Base-by-base conservation (phyloP, 1,140 invertebrate species). In the Ooceraea biroi region DNA sequence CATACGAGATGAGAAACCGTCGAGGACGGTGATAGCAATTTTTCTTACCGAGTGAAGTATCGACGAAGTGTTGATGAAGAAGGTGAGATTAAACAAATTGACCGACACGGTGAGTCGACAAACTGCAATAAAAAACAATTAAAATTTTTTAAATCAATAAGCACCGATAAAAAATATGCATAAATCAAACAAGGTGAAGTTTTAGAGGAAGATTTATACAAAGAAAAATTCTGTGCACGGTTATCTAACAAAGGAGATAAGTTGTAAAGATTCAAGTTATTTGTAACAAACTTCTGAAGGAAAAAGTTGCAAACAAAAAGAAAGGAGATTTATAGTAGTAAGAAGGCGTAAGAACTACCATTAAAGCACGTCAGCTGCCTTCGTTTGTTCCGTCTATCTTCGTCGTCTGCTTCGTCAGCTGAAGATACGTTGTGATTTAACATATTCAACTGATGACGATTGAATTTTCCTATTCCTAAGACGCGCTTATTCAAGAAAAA, bases 401-500 rank as follows among this genome's bases (percentile, higher is more conserved):
- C 17, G 63, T 78, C 3, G 12, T 41, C 41, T 44, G 7, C 25
- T 69, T 69, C 1, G 17, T 57, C 14, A 52, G 1, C n/a, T 44
- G 1, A 19, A 78, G 44, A 69, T 69, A 80, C 69, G 76, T 69
- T 12, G 66, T 44, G 25, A 78, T 44, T 78, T 17, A 22, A 69
- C 12, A 44, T 41, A 69, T 55, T 7, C 8, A 55, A 12, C 48
- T 78, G 65, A 78, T 27, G 36, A 69, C 36, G 22, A 19, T 11
- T 36, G 63, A 66, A 8, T 78, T 78, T 68, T 78, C 44, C 63
- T 3, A 55, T 78, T 69, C 22, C 11, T n/a, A 11, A 19, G 22
- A 55, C 30, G 30, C 2, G 7, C 12, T 57, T 14, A 14, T n/a
- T 22, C 12, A 71, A 36, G 52, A 30, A 27, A 71, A 68, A 80